Evolutionary conservation across 2,888 invertebrate genomes (phyloP).

Genomic region (Pachliopta kotzebuea): DNA sequence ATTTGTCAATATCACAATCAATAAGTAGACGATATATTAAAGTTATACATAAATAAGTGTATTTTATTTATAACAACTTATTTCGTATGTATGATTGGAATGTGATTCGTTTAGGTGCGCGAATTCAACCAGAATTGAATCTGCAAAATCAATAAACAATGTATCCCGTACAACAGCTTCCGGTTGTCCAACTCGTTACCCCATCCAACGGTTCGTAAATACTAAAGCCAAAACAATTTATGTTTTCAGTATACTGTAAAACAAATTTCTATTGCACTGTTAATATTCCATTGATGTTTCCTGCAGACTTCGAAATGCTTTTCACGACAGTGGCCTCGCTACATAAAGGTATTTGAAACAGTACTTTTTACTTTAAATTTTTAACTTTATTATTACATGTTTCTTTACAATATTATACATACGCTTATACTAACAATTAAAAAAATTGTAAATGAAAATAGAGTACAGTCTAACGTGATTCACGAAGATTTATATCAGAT

Average conservation of each 20-base stretch:
- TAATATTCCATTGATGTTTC: constrained; percentile 9
- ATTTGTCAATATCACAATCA: too few species aligned
- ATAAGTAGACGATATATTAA: too few species aligned
- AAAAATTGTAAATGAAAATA: too few species aligned
- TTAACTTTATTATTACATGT: neutral
- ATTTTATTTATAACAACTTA: neutral
- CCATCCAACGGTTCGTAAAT: constrained; percentile 21
- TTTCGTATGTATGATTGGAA: neutral
- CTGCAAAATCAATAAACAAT: constrained; percentile 17
- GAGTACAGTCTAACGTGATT: too few species aligned
- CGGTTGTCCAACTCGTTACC: constrained; percentile 13
- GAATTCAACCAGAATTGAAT: neutral
- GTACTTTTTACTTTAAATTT: neutral
- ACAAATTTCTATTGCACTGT: constrained; percentile 7
- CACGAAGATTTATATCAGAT: too few species aligned
- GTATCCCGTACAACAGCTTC: constrained; percentile 1
- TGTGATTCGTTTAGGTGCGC: neutral
- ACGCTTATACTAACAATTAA: too few species aligned
- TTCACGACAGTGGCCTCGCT: neutral
- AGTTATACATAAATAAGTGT: neutral
- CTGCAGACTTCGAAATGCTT: neutral
- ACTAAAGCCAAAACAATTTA: constrained; percentile 4
- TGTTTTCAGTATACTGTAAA: constrained; percentile 10
- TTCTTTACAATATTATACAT: neutral
- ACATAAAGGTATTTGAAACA: neutral